Conservation (phyloP, 2,888 invertebrate genomes). For the Folsomia candida region DNA sequence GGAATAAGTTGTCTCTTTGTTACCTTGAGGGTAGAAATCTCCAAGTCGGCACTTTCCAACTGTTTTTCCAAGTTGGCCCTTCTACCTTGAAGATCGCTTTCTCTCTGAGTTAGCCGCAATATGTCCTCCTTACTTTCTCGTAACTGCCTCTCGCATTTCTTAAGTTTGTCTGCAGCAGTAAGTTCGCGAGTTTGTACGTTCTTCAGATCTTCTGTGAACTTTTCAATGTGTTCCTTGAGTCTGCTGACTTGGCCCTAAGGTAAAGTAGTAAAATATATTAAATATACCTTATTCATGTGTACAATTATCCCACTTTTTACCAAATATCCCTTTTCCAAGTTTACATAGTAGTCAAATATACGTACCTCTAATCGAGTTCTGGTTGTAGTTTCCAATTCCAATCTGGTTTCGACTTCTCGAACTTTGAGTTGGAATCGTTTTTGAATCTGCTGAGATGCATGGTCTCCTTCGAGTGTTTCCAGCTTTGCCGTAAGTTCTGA, state of each 20-base stretch:
- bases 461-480: conserved; percentile 62
- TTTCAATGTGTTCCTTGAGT: conserved; percentile 59
- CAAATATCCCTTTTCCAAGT: not conserved
- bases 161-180: conserved; percentile 71
- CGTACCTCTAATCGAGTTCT: conserved; percentile 77
- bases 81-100: conserved; percentile 49
- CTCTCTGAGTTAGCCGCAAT: conserved; percentile 46
- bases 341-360: no score
- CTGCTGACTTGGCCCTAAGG: conserved; percentile 49
- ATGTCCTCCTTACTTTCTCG: conserved; percentile 54
- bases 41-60: conserved; percentile 47
- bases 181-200: conserved; percentile 70
- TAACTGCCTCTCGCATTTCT: conserved; percentile 69
- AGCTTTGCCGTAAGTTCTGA: conserved; percentile 73
- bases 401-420: conserved; percentile 82
- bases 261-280: not conserved
- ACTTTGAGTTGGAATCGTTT: conserved; percentile 78
- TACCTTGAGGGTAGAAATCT: conserved; percentile 49
- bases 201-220: conserved; percentile 69
- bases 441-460: conserved; percentile 62
- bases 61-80: conserved; percentile 45
- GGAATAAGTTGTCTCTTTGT: not conserved
- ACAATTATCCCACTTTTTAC: not conserved
- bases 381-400: conserved; percentile 87
- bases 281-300: not conserved